Percentiles rank a stretch among this genome's conserved stretches.
These are phyloP conservation scores for Coilia nasus DNA, from an alignment of 2,797 vertebrate species.

Conservation along the genomic window DNA sequence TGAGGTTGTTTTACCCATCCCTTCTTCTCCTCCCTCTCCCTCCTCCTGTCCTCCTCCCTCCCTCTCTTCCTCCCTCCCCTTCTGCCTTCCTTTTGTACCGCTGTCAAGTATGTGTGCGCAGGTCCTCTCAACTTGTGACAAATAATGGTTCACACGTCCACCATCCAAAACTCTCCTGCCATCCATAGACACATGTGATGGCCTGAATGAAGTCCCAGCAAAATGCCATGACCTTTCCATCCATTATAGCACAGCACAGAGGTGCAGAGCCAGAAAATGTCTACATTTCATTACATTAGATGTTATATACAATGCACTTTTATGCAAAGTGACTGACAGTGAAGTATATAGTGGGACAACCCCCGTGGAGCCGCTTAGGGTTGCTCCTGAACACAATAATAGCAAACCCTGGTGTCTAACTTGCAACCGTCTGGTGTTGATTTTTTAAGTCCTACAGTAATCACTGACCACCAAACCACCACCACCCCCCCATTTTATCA, in stretches of 20 bases:
- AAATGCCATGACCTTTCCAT: background rate
- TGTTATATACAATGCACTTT: too few relatives aligned
- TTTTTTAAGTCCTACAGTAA: background rate
- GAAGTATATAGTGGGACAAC: too few relatives aligned
- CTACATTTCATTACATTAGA: background rate
- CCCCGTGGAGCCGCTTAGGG: too few relatives aligned
- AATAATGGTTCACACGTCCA: background rate
- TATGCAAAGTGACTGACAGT: too few relatives aligned
- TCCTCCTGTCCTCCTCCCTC: background rate
- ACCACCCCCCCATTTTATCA: too few relatives aligned
- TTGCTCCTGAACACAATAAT: background rate
- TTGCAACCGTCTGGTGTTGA: too few relatives aligned
- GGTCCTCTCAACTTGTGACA: background rate
- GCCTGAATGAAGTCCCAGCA: background rate
- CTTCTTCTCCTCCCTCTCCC: background rate
- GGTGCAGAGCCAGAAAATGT: background rate
- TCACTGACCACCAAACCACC: too few relatives aligned
- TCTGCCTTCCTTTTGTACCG: background rate
- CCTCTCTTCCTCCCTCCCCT: background rate
- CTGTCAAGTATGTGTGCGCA: background rate
- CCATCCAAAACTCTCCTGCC: background rate
- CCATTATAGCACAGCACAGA: background rate
- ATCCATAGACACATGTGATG: background rate
- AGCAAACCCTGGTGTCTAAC: too few relatives aligned
- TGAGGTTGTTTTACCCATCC: background rate